Evolutionary conservation across 37 sponge, comb jelly and placozoan species (phyloP).

Genomic region (Bolinopsis microptera): DNA sequence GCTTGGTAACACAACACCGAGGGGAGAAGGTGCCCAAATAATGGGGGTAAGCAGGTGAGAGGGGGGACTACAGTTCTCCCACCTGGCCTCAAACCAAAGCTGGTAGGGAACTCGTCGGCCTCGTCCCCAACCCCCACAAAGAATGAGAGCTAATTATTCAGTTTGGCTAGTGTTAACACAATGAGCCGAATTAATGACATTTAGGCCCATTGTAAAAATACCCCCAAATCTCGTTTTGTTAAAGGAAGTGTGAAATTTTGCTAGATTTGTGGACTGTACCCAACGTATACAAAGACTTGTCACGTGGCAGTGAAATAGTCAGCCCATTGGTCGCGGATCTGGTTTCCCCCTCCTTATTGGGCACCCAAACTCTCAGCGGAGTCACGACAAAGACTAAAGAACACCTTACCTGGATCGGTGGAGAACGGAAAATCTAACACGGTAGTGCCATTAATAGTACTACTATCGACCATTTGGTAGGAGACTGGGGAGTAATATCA

Average conservation of each 20-base stretch:
- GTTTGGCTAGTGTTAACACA: conserved; percentile 1
- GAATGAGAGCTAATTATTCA: neutral
- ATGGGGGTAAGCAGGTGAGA: neutral
- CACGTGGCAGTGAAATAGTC: neutral
- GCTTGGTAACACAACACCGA: neutral
- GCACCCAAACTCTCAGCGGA: neutral
- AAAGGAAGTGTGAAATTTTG: conserved; percentile 28
- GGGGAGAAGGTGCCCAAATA: neutral
- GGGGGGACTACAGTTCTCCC: neutral
- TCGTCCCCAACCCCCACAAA: neutral
- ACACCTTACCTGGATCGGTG: neutral
- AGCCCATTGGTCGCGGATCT: neutral
- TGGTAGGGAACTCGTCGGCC: neutral
- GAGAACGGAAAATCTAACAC: neutral
- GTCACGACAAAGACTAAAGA: neutral
- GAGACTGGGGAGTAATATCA: no score
- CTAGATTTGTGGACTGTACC: neutral
- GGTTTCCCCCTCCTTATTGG: no score
- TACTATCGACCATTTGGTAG: neutral
- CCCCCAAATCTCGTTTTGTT: conserved; percentile 19
- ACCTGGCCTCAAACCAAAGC: neutral
- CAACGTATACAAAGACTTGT: neutral
- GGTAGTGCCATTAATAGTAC: neutral
- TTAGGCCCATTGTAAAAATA: conserved; percentile 48
- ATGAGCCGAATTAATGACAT: conserved; percentile 25